Evolutionary conservation across 2,113 vertebrate species (phyloP).

Genomic region (Myanophis thanlyinensis): DNA sequence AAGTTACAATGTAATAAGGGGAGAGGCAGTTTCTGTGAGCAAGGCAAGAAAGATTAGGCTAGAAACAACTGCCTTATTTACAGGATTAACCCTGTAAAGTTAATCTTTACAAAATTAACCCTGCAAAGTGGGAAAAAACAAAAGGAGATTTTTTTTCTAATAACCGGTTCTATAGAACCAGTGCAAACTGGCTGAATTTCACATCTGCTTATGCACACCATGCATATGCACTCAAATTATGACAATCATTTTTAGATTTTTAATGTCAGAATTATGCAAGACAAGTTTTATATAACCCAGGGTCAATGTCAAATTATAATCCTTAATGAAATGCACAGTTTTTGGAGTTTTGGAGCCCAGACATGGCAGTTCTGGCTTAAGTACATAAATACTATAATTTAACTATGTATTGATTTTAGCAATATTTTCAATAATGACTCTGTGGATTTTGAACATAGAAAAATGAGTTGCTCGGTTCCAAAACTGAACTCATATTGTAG

Average conservation of each 20-base stretch:
- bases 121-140: no score
- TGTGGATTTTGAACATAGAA: neutral
- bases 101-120: no score
- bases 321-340: neutral
- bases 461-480: neutral
- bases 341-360: neutral
- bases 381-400: neutral
- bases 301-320: neutral
- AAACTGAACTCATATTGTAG: neutral
- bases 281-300: neutral
- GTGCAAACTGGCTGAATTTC: no score
- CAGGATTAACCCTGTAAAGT: no score
- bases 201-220: no score
- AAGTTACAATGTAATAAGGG: no score
- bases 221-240: neutral
- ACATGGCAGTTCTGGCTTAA: neutral
- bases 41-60: no score
- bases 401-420: neutral
- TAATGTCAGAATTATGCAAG: neutral
- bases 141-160: no score
- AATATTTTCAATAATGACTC: neutral
- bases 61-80: no score
- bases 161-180: no score
- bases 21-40: no score
- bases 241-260: neutral